Evolutionary conservation across 2,888 invertebrate genomes (phyloP), one percentile per base, ranked within the genome.

Genomic region (Xestoiulus laeticollis): DNA sequence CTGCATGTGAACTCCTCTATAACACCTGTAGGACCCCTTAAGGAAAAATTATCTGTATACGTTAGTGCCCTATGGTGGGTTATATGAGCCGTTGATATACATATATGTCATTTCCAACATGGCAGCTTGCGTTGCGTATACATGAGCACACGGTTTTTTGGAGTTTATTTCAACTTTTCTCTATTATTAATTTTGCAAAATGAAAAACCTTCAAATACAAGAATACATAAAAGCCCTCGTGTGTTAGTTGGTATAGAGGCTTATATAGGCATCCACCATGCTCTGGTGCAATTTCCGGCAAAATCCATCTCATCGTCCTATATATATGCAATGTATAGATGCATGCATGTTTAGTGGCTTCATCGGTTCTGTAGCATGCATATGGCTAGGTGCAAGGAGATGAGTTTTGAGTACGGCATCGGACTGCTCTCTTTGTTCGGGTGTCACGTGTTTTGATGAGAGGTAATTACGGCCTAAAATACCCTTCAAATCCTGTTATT

Each of bases 401-500:
- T 53, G 53, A 53, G 53, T 83, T n/a, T 82, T 32, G 32, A 82
- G 32, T 82, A 10, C 14, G 10, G 83, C 33, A 83, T 4, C 85
- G 22, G 86, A 44, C 86, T 33, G 84, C 33, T 84, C 84, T 84
- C 84, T 84, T 84, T 84, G 84, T 84, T 84, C 84, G 84, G 33
- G 38, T 84, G 38, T 38, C 84, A 84, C 43, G 84, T 33, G 33
- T 86, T 86, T 86, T 48, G 86, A 86, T 86, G 86, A 44, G 30
- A 48, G 53, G 44, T 86, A 86, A 86, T 86, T 86, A 86, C 86
- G 8, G 43, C 44, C 86, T 44, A 30, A 43, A 86, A 86, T 86
- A 86, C 53, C 43, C 86, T 53, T 86, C 44, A 86, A 86, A 86
- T 86, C 48, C 86, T 86, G 86, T 86, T 86, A 86, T 86, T 86